Conservation (phyloP, 30 jellyfish, hydroid and myxozoan species). For the Aurelia coerulea region DNA sequence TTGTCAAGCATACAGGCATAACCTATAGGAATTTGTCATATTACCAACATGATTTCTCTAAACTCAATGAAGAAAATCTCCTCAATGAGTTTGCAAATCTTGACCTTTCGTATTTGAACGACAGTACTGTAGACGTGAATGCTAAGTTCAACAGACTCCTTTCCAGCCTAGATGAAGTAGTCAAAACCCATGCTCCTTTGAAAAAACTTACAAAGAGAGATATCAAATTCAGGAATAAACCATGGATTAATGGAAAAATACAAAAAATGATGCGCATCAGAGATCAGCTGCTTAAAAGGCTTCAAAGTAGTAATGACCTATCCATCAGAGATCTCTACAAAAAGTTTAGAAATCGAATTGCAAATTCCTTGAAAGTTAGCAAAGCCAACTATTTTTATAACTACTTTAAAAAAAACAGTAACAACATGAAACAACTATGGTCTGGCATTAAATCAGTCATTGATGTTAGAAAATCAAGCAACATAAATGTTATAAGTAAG, state of each 20-base stretch:
- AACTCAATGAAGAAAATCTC: constrained; percentile 14
- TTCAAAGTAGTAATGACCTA: not conserved
- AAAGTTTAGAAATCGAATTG: constrained; percentile 3
- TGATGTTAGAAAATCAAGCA: not conserved
- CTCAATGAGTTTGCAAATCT: constrained; percentile 54
- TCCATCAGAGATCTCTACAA: too few species aligned
- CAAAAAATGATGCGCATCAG: constrained; percentile 64
- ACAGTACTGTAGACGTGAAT: constrained; percentile 42
- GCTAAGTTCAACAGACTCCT: constrained; percentile 55
- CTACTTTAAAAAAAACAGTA: not conserved
- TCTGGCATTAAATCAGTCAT: not conserved
- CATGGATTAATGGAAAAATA: constrained; percentile 63
- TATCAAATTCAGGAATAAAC: constrained; percentile 59
- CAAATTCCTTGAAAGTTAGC: not conserved
- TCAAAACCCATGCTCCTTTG: constrained; percentile 63
- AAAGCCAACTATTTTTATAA: not conserved
- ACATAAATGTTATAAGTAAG: not conserved
- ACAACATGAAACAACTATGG: not conserved
- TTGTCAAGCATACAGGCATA: constrained; percentile 71
- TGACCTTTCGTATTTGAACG: constrained; percentile 39
- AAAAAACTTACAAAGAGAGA: constrained; percentile 46
- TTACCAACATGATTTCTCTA: constrained; percentile 60
- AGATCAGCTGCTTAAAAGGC: constrained; percentile 49
- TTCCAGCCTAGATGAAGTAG: constrained; percentile 24
- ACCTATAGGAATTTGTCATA: constrained; percentile 41